Conservation (phyloP, 2,888 invertebrate genomes). For the Sepioteuthis lessoniana region DNA sequence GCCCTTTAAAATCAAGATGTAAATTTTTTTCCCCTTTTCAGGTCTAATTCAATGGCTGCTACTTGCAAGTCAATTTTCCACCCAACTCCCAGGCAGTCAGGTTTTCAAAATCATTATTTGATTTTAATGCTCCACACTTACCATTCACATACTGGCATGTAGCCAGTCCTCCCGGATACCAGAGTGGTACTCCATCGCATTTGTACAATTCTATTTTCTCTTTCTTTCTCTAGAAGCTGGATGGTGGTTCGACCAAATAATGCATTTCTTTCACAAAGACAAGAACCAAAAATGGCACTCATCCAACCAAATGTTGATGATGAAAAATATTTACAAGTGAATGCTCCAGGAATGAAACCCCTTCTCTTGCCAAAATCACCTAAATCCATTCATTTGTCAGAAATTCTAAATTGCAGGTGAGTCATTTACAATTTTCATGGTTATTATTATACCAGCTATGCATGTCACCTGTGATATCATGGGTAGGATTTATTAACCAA, state of each 20-base stretch:
- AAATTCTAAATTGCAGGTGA: constrained; percentile 2
- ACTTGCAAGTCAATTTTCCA: no score
- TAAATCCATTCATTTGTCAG: not conserved
- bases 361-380: not conserved
- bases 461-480: no score
- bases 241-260: constrained; percentile 61
- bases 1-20: no score
- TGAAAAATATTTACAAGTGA: constrained; percentile 20
- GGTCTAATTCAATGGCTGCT: no score
- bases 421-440: not conserved
- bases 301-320: constrained; percentile 15
- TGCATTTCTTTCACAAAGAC: constrained; percentile 62
- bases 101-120: no score
- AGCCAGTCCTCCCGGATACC: no score
- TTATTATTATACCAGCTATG: no score
- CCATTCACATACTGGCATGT: no score
- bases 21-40: no score
- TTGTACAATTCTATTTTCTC: not conserved
- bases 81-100: no score
- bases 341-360: constrained; percentile 40
- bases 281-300: constrained; percentile 61
- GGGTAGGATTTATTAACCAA: no score
- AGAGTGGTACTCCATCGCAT: not conserved
- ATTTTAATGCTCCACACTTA: no score
- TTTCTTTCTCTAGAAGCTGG: constrained; percentile 61